A percentile compares a stretch with the other conserved stretches of the same genome.
These are phyloP conservation scores for Papilio xuthus DNA, from an alignment of 1,140 invertebrate genomes.

Conservation along the genomic window DNA sequence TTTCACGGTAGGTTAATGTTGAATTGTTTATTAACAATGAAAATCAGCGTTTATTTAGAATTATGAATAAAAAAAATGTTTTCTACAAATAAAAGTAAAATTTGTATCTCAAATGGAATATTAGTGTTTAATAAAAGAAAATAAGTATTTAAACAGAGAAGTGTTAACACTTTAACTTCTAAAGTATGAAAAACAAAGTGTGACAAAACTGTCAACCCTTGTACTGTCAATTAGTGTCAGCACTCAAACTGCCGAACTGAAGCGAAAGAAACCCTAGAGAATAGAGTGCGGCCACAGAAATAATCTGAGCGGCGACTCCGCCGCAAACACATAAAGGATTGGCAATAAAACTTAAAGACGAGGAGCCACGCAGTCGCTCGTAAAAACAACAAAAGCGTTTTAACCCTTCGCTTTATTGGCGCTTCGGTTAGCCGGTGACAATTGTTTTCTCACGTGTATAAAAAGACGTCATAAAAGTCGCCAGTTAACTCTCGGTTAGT, in stretches of 20 bases:
- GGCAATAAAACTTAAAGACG: slow-evolving; percentile 59
- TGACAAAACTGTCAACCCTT: slow-evolving; percentile 30
- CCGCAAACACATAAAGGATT: slow-evolving; percentile 49
- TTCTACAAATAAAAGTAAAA: too few relatives aligned
- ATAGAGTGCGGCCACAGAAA: slow-evolving; percentile 15
- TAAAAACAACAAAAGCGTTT: slow-evolving; percentile 57
- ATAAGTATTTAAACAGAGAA: not conserved
- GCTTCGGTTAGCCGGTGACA: slow-evolving; percentile 55
- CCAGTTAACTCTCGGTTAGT: slow-evolving; percentile 43
- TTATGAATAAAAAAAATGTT: too few relatives aligned
- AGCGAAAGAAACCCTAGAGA: slow-evolving; percentile 20
- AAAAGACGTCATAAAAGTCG: slow-evolving; percentile 57
- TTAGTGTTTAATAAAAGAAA: not conserved
- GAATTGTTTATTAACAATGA: not conserved
- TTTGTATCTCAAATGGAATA: slow-evolving; percentile 4
- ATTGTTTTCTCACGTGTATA: slow-evolving; percentile 69
- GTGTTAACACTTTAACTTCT: not conserved
- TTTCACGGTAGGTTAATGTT: slow-evolving; percentile 2
- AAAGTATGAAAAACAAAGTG: slow-evolving; percentile 20
- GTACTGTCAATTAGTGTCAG: slow-evolving; percentile 33
- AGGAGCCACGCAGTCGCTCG: slow-evolving; percentile 49
- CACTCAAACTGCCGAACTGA: slow-evolving; percentile 26
- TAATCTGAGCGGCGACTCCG: slow-evolving; percentile 17
- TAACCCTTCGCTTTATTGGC: slow-evolving; percentile 48
- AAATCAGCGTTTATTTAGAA: too few relatives aligned